Percentiles rank a stretch among this genome's conserved stretches.
Evolutionary conservation across 2,113 vertebrate species (phyloP).

Genomic region (Heterochromis multidens): DNA sequence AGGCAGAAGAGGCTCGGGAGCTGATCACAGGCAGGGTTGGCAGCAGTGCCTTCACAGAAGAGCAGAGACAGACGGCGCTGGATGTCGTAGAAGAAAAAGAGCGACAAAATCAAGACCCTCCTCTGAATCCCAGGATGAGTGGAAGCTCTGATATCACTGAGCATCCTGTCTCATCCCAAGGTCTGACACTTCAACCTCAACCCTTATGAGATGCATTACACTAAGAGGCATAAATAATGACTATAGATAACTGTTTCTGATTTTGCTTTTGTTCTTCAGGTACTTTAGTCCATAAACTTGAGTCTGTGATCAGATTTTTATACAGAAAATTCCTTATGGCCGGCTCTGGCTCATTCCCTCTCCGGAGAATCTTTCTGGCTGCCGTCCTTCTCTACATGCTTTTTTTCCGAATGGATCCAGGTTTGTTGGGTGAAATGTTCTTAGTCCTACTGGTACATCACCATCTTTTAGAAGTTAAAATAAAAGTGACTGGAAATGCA

Average conservation of each 20-base stretch:
- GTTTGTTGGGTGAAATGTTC: conserved; percentile 61
- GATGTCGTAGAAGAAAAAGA: conserved; percentile 67
- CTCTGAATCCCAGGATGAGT: background rate
- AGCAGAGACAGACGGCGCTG: conserved; percentile 66
- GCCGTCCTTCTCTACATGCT: conserved; percentile 83
- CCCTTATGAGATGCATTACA: background rate
- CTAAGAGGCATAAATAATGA: background rate
- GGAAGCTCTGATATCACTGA: background rate
- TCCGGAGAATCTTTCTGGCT: conserved; percentile 79
- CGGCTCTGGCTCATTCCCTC: conserved; percentile 66
- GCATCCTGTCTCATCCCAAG: conserved; percentile 20
- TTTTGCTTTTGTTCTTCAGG: conserved; percentile 63
- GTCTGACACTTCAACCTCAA: conserved; percentile 24
- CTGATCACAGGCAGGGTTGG: conserved; percentile 71
- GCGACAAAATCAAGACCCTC: background rate
- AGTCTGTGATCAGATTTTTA: conserved; percentile 69
- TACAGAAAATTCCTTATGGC: conserved; percentile 68
- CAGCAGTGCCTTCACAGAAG: conserved; percentile 53
- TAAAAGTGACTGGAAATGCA: background rate
- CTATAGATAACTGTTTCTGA: background rate
- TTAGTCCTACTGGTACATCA: background rate
- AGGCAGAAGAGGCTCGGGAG: conserved; percentile 74
- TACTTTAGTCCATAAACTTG: conserved; percentile 65
- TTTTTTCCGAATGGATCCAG: conserved; percentile 85
- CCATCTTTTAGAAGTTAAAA: background rate